These are phyloP conservation scores for Tetranychus piercei DNA, from an alignment of 2,888 invertebrate genomes.

Conservation along the genomic window DNA sequence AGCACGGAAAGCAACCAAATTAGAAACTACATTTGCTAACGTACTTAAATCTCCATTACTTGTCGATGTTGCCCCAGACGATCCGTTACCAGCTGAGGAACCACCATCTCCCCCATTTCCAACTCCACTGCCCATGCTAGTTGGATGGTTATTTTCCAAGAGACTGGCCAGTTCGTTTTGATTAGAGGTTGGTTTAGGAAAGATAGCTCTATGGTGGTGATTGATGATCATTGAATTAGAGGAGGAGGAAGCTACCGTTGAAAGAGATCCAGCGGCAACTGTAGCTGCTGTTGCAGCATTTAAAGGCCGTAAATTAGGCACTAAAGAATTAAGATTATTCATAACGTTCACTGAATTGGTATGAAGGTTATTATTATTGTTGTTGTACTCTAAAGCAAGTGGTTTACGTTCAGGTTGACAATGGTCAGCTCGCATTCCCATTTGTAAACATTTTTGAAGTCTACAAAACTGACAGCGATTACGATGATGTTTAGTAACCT, in stretches of 20 bases:
- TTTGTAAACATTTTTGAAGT: slow-evolving; percentile 85
- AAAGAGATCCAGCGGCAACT: neutral
- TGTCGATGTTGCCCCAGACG: slow-evolving; percentile 31
- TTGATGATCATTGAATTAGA: neutral
- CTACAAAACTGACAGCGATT: slow-evolving; percentile 97
- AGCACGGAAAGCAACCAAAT: slow-evolving; percentile 32
- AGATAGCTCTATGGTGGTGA: slow-evolving; percentile 13
- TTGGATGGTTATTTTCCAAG: slow-evolving; percentile 18
- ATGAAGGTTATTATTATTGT: neutral
- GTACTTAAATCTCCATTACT: slow-evolving; percentile 34
- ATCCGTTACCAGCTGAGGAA: neutral
- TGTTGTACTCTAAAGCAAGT: slow-evolving; percentile 19
- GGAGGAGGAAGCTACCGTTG: slow-evolving; percentile 1
- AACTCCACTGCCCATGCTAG: slow-evolving; percentile 32
- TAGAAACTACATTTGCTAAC: slow-evolving; percentile 37
- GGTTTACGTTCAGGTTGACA: slow-evolving; percentile 68
- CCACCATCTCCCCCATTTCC: slow-evolving; percentile 14
- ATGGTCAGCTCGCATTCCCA: slow-evolving; percentile 90
- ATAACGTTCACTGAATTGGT: neutral
- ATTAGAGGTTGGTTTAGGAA: slow-evolving; percentile 13
- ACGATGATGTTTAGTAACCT: slow-evolving; percentile 93
- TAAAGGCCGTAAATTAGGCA: slow-evolving; percentile 10
- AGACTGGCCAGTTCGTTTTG: slow-evolving; percentile 15
- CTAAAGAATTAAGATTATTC: slow-evolving; percentile 8
- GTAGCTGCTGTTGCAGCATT: neutral